These are phyloP conservation scores for Synanthedon formicaeformis DNA, from an alignment of 2,888 invertebrate species.

Conservation along the genomic window DNA sequence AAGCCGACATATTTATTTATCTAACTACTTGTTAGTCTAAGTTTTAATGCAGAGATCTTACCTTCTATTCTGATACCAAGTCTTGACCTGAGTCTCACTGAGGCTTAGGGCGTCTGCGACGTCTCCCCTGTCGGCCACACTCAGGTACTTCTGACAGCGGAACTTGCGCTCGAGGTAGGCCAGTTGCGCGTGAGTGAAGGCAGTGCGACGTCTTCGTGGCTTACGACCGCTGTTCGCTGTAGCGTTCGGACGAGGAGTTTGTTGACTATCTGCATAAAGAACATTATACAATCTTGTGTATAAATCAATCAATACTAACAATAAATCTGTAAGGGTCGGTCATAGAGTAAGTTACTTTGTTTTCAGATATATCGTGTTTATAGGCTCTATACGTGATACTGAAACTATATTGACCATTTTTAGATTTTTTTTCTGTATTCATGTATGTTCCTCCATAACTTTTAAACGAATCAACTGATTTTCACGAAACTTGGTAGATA, in stretches of 20 bases:
- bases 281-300: too few relatives aligned
- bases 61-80: conserved; percentile 94
- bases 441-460: too few relatives aligned
- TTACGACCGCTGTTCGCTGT: conserved; percentile 73
- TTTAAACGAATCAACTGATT: too few relatives aligned
- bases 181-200: conserved; percentile 94
- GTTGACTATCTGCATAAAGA: conserved; percentile 30
- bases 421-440: too few relatives aligned
- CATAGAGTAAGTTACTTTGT: too few relatives aligned
- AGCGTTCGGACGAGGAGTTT: conserved; percentile 18
- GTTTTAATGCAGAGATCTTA: conserved; percentile 30
- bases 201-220: conserved; percentile 86
- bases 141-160: conserved; percentile 92
- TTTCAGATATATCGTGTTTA: too few relatives aligned
- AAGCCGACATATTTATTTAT: too few relatives aligned
- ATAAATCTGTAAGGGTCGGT: too few relatives aligned
- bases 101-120: conserved; percentile 91
- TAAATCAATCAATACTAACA: too few relatives aligned
- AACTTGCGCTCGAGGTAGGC: conserved; percentile 93
- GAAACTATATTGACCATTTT: too few relatives aligned
- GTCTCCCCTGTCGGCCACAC: conserved; percentile 92
- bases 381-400: too few relatives aligned
- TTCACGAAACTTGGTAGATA: too few relatives aligned
- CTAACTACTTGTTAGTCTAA: background rate
- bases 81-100: conserved; percentile 95